Conservation (phyloP, 2,888 invertebrate genomes). For the Galeruca laticollis region DNA sequence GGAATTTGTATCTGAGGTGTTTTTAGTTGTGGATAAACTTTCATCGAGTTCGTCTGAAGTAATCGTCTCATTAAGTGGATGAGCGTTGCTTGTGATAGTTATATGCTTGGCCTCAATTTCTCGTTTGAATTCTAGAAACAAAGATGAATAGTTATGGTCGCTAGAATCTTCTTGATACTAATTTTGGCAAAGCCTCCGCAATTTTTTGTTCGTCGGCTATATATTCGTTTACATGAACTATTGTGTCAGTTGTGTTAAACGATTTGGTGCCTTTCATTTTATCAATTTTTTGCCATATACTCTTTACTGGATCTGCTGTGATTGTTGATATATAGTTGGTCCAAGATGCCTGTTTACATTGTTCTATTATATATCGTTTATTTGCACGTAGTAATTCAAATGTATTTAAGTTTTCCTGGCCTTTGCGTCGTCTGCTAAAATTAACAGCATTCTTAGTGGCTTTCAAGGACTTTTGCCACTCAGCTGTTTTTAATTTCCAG, state of each 20-base stretch:
- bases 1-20: neutral
- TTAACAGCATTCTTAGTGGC: conserved; percentile 5
- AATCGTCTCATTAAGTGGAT: conserved; percentile 2
- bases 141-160: neutral
- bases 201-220: neutral
- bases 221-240: neutral
- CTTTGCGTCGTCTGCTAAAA: neutral
- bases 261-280: conserved; percentile 1
- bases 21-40: neutral
- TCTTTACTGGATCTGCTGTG: neutral
- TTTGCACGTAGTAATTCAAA: conserved; percentile 7
- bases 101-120: neutral
- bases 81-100: conserved; percentile 1
- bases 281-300: neutral
- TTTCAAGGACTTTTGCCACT: neutral
- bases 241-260: neutral
- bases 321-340: conserved; percentile 5
- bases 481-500: too few relatives aligned
- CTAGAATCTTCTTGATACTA: neutral
- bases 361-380: conserved; percentile 8
- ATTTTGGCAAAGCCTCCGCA: neutral
- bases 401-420: neutral
- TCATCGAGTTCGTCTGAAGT: conserved; percentile 1
- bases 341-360: conserved; percentile 13
- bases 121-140: neutral